Conservation (phyloP, 2,113 vertebrate genomes). For the Hystrix cristata region DNA sequence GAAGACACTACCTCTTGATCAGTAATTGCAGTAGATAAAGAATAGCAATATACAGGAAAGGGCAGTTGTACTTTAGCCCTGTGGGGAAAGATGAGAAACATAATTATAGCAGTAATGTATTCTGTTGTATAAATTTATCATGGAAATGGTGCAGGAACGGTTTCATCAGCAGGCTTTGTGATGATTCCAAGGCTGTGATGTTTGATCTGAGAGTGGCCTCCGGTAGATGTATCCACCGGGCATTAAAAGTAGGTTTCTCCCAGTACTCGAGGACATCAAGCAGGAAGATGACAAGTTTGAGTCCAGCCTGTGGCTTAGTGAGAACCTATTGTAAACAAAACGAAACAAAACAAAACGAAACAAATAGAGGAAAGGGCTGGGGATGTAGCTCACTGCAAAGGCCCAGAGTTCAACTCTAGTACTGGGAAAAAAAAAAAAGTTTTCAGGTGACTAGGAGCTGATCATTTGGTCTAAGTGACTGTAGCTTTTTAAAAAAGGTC, state of each 20-base stretch:
- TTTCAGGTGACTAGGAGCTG: not conserved
- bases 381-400: not conserved
- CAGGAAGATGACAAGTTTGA: not conserved
- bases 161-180: not conserved
- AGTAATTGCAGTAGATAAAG: not conserved
- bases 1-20: not conserved
- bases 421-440: not conserved
- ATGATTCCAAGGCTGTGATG: not conserved
- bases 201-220: not conserved
- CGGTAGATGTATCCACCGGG: not conserved
- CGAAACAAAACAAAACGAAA: not conserved
- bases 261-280: not conserved
- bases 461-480: not conserved
- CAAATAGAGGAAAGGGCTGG: not conserved
- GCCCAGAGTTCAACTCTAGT: not conserved
- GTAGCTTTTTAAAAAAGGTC: not conserved
- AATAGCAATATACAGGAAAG: not conserved
- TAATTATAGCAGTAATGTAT: not conserved
- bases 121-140: not conserved
- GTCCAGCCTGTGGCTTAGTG: not conserved
- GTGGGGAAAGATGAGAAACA: conserved; percentile 31
- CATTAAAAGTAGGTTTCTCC: not conserved
- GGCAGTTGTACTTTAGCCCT: not conserved
- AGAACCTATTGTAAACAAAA: not conserved
- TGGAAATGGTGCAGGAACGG: not conserved